Evolutionary conservation across 2,113 vertebrate genomes (phyloP).

Genomic region (Ascaphus truei): DNA sequence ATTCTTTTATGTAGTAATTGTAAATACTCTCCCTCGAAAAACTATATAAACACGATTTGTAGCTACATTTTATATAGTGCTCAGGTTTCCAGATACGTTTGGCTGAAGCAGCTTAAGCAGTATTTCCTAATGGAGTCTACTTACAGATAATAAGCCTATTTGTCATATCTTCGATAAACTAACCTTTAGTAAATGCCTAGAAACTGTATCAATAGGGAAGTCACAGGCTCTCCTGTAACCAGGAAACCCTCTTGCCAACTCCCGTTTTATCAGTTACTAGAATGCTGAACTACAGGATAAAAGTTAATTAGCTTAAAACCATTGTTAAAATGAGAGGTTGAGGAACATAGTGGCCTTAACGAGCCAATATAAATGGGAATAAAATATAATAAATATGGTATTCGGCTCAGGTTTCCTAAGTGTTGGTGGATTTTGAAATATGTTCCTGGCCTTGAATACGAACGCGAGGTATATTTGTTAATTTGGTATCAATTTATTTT

Average conservation of each 20-base stretch:
- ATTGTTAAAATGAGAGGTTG: slow-evolving; percentile 48
- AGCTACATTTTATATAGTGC: slow-evolving; percentile 26
- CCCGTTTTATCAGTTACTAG: slow-evolving; percentile 53
- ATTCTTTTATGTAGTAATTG: not conserved
- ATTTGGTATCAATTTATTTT: no score
- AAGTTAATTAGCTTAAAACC: slow-evolving; percentile 48
- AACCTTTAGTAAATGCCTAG: slow-evolving; percentile 59
- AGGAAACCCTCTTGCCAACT: slow-evolving; percentile 51
- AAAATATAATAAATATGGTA: not conserved
- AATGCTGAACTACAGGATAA: slow-evolving; percentile 41
- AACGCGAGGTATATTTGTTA: no score
- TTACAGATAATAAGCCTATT: slow-evolving; percentile 60
- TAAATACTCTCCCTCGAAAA: slow-evolving; percentile 5
- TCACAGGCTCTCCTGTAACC: slow-evolving; percentile 46
- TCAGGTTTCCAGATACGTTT: slow-evolving; percentile 46
- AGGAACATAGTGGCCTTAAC: slow-evolving; percentile 31
- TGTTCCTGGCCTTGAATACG: no score
- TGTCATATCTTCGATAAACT: slow-evolving; percentile 55
- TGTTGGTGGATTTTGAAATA: not conserved
- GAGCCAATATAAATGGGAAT: not conserved
- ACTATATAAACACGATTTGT: not conserved
- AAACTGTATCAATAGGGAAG: slow-evolving; percentile 53
- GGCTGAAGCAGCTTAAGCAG: slow-evolving; percentile 43
- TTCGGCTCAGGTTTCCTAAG: not conserved
- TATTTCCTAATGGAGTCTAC: slow-evolving; percentile 57